Evolutionary conservation across 2,888 invertebrate species (phyloP), one percentile per base, ranked within the genome.

Genomic region (Mechanitis messenoides): DNA sequence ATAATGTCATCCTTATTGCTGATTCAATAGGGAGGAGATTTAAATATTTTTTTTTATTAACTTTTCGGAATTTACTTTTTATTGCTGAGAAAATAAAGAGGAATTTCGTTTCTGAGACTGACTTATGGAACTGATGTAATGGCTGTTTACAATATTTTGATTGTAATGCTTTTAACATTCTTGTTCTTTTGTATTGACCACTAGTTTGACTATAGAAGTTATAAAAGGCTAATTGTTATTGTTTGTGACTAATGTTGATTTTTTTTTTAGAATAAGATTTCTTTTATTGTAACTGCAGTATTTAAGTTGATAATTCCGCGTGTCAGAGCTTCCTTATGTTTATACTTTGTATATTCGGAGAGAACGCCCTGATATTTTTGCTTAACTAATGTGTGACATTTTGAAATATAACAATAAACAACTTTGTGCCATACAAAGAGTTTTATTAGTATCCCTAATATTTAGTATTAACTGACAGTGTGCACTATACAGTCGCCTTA

Each of bases 271-370:
- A 55, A 20, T 65, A 47, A 55, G 58, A 54, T 62, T 46, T 38
- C 53, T 6, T 57, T 63, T 59, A 38, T 9, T 31, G 38, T 66
- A 55, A 64, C 60, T 62, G 59, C 50, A 55, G 31, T 56, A 28
- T 20, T 58, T 54, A 54, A 76, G 76, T 77, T 61, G 69, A 84
- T 84, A 85, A 87, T 83, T 80, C 69, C 71, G 79, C 79, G 74
- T 63, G 50, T n/a, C 72, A 66, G 76, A 80, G 78, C 87, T 89
- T 87, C 74, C 88, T 89, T 89, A 87, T 84, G 85, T 69, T 74
- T 88, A 88, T 87, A 86, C 75, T 2, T 20, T 67, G 75, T 87
- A 87, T 87, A 89, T 84, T 80, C 84, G 86, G 87, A 89, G 89
- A 77, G 75, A 86, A 87, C 74, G 85, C 74, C 20, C 78, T 77